Conservation (phyloP, 2,888 invertebrate genomes). For the Aromia moschata region DNA sequence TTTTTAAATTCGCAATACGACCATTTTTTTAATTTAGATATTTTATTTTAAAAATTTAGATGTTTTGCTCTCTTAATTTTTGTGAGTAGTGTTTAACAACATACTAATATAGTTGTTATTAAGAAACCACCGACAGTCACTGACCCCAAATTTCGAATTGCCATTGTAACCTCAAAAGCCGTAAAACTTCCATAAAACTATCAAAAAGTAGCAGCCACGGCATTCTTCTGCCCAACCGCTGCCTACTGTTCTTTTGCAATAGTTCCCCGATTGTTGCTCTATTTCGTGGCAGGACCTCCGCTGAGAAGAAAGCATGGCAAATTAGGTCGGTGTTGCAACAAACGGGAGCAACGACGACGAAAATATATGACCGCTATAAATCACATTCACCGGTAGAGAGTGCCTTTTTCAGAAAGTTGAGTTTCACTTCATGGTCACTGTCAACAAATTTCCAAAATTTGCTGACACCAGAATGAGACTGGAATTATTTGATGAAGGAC, state of each 20-base stretch:
- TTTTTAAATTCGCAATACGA: too few relatives aligned
- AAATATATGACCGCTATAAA: conserved; percentile 11
- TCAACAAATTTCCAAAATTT: too few relatives aligned
- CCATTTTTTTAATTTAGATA: too few relatives aligned
- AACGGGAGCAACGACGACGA: conserved; percentile 1
- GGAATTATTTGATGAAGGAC: too few relatives aligned
- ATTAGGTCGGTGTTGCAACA: neutral
- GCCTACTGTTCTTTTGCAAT: conserved; percentile 4
- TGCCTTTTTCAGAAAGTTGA: conserved; percentile 1
- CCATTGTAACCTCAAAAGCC: neutral
- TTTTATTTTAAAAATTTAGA: too few relatives aligned
- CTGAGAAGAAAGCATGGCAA: conserved; percentile 8
- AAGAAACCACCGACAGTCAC: neutral
- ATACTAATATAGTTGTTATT: neutral
- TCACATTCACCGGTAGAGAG: neutral
- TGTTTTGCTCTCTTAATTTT: too few relatives aligned
- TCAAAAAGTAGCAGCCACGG: conserved; percentile 7
- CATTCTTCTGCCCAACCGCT: neutral
- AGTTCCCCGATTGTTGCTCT: conserved; percentile 8
- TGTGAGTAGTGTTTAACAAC: too few relatives aligned
- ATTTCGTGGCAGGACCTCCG: neutral
- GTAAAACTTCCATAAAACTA: conserved; percentile 5
- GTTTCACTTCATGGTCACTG: neutral
- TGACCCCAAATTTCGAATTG: neutral
- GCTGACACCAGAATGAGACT: too few relatives aligned